phyloP scores from a whole-genome alignment of 2,113 vertebrate species.

The Prunella himalayana region DNA sequence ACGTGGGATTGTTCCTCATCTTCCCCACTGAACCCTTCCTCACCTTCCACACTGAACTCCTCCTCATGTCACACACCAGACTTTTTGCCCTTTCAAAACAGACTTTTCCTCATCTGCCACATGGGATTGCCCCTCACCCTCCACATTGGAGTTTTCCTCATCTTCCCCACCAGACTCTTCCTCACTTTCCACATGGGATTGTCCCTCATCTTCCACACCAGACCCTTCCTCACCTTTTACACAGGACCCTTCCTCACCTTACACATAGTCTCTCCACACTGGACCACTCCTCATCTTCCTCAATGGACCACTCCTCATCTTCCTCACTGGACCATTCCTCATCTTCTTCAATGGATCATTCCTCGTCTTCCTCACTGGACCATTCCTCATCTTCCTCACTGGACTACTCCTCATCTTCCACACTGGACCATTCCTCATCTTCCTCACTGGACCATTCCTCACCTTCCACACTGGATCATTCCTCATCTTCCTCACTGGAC shows the following conservation, averaged over 20 bases:
- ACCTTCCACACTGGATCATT: no score
- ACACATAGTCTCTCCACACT: no score
- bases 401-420: no score
- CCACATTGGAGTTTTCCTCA: not conserved
- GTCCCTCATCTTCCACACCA: rapidly evolving
- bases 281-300: not conserved
- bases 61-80: no score
- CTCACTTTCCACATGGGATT: not conserved
- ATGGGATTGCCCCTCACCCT: not conserved
- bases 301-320: rapidly evolving
- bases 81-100: not conserved
- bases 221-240: not conserved
- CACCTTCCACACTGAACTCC: no score
- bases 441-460: rapidly evolving
- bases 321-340: not conserved
- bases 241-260: rapidly evolving
- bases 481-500: no score
- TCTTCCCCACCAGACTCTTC: rapidly evolving
- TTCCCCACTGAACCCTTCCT: no score
- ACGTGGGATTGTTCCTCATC: no score
- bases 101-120: not conserved
- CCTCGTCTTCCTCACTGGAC: not conserved
- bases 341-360: rapidly evolving
- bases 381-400: not conserved
- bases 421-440: no score